Percentiles rank a stretch among this genome's conserved stretches.
phyloP scores from a whole-genome alignment of 2,888 invertebrate genomes.

The Merodon equestris region DNA sequence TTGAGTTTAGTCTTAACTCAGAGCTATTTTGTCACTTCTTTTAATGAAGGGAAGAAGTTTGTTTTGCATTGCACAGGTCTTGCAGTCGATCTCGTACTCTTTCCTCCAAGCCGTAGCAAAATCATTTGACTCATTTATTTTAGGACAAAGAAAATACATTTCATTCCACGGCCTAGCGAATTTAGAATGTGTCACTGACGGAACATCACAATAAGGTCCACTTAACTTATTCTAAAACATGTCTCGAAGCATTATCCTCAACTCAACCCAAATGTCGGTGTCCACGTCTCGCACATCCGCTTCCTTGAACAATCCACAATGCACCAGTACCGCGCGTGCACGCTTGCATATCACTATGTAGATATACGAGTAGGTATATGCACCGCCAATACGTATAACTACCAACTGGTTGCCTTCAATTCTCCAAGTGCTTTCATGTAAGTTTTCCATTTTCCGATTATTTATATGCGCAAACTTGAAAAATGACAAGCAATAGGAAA shows the following conservation, averaged over 20 bases:
- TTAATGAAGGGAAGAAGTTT: too few species aligned
- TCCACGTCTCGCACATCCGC: slow-evolving; percentile 26
- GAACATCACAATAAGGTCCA: slow-evolving; percentile 13
- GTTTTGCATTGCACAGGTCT: too few species aligned
- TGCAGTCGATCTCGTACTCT: too few species aligned
- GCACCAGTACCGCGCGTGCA: slow-evolving; percentile 9
- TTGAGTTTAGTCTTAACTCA: too few species aligned
- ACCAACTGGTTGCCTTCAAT: slow-evolving; percentile 20
- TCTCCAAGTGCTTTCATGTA: slow-evolving; percentile 52
- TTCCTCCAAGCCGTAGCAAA: too few species aligned
- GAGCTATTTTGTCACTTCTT: too few species aligned
- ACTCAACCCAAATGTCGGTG: slow-evolving; percentile 39
- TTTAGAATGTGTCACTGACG: too few species aligned
- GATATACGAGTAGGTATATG: slow-evolving; percentile 1
- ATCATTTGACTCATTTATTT: too few species aligned
- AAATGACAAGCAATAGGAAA: slow-evolving; percentile 70
- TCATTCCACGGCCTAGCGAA: too few species aligned
- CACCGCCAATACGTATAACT: neutral
- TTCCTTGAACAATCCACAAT: slow-evolving; percentile 26
- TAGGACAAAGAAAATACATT: too few species aligned
- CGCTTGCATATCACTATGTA: too few species aligned
- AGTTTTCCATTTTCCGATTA: slow-evolving; percentile 66
- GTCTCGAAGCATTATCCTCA: slow-evolving; percentile 40
- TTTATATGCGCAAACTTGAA: slow-evolving; percentile 61
- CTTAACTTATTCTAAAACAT: slow-evolving; percentile 34